Conservation (phyloP, 2,113 vertebrate genomes). For the Pygoscelis adeliae region DNA sequence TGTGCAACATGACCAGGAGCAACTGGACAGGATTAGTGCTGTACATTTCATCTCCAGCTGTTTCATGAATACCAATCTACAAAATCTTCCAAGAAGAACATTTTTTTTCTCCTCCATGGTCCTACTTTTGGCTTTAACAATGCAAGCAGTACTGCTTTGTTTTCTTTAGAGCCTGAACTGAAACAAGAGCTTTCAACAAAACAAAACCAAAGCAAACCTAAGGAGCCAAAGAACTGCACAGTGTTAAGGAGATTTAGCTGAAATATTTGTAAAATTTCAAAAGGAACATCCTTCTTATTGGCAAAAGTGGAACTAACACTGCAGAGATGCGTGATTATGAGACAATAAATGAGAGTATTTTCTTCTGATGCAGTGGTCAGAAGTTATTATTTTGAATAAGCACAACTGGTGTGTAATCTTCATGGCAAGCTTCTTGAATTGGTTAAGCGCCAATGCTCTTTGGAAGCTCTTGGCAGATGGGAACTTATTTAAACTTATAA, state of each 20-base stretch:
- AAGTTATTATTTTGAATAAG: conserved; percentile 53
- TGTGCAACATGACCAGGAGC: conserved; percentile 70
- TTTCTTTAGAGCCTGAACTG: conserved; percentile 36
- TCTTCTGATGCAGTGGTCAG: conserved; percentile 42
- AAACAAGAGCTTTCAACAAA: conserved; percentile 52
- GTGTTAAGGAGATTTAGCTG: background rate
- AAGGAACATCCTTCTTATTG: background rate
- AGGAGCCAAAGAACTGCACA: background rate
- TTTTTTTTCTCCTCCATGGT: conserved; percentile 41
- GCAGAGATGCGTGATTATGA: conserved; percentile 23
- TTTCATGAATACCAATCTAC: conserved; percentile 67
- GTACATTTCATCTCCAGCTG: conserved; percentile 72
- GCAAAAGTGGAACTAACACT: conserved; percentile 28
- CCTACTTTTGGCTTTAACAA: conserved; percentile 60
- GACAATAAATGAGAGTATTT: conserved; percentile 54
- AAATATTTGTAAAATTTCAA: conserved; percentile 32
- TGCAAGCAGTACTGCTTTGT: background rate
- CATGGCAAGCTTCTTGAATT: conserved; percentile 32
- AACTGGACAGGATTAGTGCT: conserved; percentile 72
- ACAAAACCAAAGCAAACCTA: conserved; percentile 24
- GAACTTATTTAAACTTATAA: conserved; percentile 70
- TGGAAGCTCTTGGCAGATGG: conserved; percentile 60
- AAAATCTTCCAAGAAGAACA: conserved; percentile 44
- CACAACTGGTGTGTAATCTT: conserved; percentile 52
- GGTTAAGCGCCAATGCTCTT: conserved; percentile 25